phyloP scores from a whole-genome alignment of 23 tunicate species.

The Trididemnum nubilum region DNA sequence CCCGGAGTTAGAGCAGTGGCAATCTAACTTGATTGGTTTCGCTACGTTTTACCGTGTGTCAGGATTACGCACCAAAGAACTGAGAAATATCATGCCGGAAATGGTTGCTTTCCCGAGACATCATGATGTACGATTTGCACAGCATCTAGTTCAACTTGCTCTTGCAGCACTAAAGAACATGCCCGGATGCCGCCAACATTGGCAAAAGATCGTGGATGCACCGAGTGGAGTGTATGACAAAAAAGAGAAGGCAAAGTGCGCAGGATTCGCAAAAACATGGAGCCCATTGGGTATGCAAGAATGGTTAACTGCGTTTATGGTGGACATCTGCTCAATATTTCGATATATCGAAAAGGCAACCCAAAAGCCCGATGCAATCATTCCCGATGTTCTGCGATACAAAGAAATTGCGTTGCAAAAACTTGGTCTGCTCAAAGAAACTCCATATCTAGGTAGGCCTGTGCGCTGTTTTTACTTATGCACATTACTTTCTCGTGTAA shows the following conservation, averaged over 20 bases:
- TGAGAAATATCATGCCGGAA: not conserved
- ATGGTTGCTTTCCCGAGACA: not conserved
- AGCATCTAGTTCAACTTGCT: not conserved
- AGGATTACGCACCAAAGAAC: not conserved
- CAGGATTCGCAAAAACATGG: not conserved
- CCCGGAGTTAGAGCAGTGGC: not conserved
- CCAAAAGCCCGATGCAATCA: not conserved
- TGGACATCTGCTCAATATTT: not conserved
- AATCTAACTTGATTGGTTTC: not conserved
- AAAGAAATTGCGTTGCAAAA: not conserved
- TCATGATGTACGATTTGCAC: not conserved
- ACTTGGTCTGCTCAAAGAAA: not conserved
- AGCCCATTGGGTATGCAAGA: not conserved
- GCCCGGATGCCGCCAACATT: conserved; percentile 4
- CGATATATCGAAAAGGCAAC: not conserved
- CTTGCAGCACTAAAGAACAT: not conserved
- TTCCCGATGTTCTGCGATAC: not conserved
- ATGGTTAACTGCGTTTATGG: not conserved
- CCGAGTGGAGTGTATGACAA: not conserved
- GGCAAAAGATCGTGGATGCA: not conserved
- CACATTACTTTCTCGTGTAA: not conserved
- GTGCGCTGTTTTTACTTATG: not conserved
- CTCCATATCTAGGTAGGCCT: not conserved
- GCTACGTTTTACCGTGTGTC: not conserved
- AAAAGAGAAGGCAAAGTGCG: not conserved